A percentile compares a stretch with the other conserved stretches of the same genome.
Evolutionary conservation across 1,140 invertebrate species (phyloP).

Genomic region (Parasteatoda tepidariorum): DNA sequence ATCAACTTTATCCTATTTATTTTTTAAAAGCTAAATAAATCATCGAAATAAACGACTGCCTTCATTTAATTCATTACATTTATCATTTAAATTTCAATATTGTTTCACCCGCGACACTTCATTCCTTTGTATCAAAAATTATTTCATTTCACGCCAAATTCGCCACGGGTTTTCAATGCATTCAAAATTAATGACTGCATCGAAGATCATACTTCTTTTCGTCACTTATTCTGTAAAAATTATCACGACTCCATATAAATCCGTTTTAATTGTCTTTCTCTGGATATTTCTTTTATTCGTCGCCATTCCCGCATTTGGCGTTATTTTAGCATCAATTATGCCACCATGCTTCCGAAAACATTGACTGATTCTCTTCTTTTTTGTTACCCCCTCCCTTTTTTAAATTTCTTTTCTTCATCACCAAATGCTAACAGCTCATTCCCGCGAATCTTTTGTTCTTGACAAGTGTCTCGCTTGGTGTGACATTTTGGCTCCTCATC

Average conservation of each 20-base stretch:
- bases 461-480: conserved; percentile 23
- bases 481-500: conserved; percentile 13
- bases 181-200: conserved; percentile 1
- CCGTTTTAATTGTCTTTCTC: conserved; percentile 1
- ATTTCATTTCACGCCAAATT: conserved; percentile 26
- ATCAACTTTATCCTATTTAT: too few relatives aligned
- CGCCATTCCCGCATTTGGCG: conserved; percentile 13
- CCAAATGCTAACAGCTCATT: background rate
- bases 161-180: conserved; percentile 4
- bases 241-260: conserved; percentile 7
- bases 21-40: too few relatives aligned
- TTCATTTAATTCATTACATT: background rate
- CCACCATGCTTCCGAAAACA: background rate
- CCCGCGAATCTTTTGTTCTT: conserved; percentile 16
- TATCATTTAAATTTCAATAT: background rate
- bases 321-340: conserved; percentile 12
- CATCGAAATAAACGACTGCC: background rate
- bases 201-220: conserved; percentile 3
- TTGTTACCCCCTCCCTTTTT: background rate
- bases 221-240: background rate
- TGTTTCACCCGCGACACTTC: background rate
- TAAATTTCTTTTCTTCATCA: background rate
- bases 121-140: background rate
- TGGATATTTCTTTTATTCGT: background rate
- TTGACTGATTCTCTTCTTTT: background rate